Evolutionary conservation across 2,113 vertebrate genomes (phyloP).

Genomic region (Scomber japonicus): DNA sequence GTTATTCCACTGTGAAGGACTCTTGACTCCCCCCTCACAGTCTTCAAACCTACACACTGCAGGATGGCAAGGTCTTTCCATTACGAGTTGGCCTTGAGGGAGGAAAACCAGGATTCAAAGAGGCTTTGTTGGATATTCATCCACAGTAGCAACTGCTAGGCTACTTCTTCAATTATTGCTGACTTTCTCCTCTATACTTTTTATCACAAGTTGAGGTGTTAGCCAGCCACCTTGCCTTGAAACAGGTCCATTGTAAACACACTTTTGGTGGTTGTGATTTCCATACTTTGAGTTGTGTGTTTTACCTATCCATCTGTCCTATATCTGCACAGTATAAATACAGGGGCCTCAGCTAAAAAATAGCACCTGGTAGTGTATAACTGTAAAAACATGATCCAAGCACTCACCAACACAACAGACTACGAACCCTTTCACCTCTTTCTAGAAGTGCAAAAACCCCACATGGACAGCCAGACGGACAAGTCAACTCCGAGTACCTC

Average conservation of each 20-base stretch:
- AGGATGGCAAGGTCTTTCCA: constrained; percentile 57
- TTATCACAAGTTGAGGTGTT: constrained; percentile 59
- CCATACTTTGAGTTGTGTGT: constrained; percentile 32
- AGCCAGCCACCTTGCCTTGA: constrained; percentile 73
- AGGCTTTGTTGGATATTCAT: constrained; percentile 58
- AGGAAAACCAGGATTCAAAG: constrained; percentile 61
- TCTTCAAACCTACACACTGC: constrained; percentile 52
- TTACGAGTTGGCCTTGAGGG: constrained; percentile 46
- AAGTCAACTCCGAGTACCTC: constrained; percentile 79
- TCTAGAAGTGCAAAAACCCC: constrained; percentile 66
- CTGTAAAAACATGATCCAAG: constrained; percentile 46
- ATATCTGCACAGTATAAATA: constrained; percentile 50
- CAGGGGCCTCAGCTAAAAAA: constrained; percentile 45
- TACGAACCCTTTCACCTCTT: constrained; percentile 59
- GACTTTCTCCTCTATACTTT: constrained; percentile 60
- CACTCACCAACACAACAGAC: constrained; percentile 54
- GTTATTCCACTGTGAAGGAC: constrained; percentile 85
- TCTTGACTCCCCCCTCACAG: constrained; percentile 63
- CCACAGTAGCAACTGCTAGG: constrained; percentile 65
- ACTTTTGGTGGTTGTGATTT: constrained; percentile 56
- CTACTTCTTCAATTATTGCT: constrained; percentile 36
- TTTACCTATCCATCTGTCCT: constrained; percentile 26
- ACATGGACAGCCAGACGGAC: constrained; percentile 63
- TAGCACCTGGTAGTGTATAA: constrained; percentile 32
- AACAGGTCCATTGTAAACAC: constrained; percentile 73